phyloP scores from a whole-genome alignment of 1,140 invertebrate species.

The Pogonomyrmex californicus region DNA sequence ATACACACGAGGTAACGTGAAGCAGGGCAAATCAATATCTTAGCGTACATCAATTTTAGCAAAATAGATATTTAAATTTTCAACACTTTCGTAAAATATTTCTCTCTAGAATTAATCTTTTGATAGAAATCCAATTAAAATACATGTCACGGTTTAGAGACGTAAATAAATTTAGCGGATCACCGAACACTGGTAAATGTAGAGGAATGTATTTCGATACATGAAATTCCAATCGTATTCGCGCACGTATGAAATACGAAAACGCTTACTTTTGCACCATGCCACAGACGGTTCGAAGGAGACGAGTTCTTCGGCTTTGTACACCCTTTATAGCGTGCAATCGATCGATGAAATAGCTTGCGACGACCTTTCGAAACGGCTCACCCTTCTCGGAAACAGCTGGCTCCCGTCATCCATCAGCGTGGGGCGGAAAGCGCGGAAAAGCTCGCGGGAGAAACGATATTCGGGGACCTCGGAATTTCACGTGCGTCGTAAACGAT shows the following conservation, averaged over 20 bases:
- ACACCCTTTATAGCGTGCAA: constrained; percentile 68
- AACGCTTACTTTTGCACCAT: constrained; percentile 64
- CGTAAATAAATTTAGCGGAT: neutral
- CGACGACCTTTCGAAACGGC: constrained; percentile 71
- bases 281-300: constrained; percentile 6
- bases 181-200: neutral
- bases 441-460: constrained; percentile 42
- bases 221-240: neutral
- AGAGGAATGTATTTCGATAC: neutral
- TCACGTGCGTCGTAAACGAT: neutral
- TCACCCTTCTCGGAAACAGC: constrained; percentile 73
- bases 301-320: constrained; percentile 42
- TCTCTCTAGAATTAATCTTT: neutral
- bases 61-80: neutral
- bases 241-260: neutral
- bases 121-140: neutral
- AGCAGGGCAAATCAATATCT: neutral
- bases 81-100: neutral
- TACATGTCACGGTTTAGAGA: neutral
- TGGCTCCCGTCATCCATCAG: constrained; percentile 75
- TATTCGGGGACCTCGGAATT: neutral
- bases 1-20: neutral
- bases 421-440: constrained; percentile 64
- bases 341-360: constrained; percentile 71
- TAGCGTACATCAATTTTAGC: neutral